Evolutionary conservation across 1,140 invertebrate genomes (phyloP).

Genomic region (Colletes latitarsis): DNA sequence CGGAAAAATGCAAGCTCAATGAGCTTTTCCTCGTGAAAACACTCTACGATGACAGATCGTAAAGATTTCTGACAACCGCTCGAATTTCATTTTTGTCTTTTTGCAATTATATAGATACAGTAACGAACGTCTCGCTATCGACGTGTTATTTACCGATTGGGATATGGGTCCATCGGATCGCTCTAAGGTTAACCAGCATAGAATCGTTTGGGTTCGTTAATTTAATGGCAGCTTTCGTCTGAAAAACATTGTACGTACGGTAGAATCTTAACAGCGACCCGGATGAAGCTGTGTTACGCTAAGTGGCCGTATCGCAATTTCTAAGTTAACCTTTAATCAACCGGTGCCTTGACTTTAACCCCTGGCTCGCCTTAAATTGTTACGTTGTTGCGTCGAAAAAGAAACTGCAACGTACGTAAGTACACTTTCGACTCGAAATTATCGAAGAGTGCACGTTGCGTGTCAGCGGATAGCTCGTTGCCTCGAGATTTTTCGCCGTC

Average conservation of each 20-base stretch:
- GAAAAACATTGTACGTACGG: neutral
- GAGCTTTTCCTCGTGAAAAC: too few relatives aligned
- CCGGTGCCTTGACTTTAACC: slow-evolving; percentile 9
- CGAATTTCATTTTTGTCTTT: too few relatives aligned
- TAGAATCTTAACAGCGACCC: neutral
- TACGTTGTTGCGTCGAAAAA: slow-evolving; percentile 25
- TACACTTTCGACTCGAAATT: slow-evolving; percentile 3
- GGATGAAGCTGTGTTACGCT: neutral
- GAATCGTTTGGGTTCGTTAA: too few relatives aligned
- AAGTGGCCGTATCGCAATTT: slow-evolving; percentile 5
- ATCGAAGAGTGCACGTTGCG: neutral
- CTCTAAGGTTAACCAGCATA: too few relatives aligned
- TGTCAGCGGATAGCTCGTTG: neutral
- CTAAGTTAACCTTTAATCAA: slow-evolving; percentile 26
- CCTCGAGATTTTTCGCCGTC: neutral
- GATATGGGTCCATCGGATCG: too few relatives aligned
- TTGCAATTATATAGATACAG: too few relatives aligned
- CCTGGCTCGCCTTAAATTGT: slow-evolving; percentile 13
- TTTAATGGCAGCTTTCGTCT: neutral
- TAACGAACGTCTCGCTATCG: too few relatives aligned
- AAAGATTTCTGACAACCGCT: too few relatives aligned
- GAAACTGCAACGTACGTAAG: neutral
- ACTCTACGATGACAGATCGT: too few relatives aligned
- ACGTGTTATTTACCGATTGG: too few relatives aligned
- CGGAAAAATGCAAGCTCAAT: too few relatives aligned